These are phyloP conservation scores for Imbricaverruca yamaguchii DNA, from an alignment of 2,888 invertebrate genomes.

Conservation along the genomic window DNA sequence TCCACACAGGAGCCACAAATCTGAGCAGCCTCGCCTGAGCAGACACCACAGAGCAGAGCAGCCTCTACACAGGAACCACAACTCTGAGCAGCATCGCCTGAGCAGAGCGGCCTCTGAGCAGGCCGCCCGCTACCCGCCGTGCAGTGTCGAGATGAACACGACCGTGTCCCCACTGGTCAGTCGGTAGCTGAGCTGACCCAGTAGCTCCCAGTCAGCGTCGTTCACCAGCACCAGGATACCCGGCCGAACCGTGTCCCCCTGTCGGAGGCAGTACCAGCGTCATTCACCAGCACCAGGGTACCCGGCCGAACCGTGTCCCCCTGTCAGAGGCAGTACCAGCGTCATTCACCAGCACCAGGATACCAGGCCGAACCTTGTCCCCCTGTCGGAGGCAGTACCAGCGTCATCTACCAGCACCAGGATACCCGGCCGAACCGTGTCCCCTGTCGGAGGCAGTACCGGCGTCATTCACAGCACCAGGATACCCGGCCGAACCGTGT, in stretches of 20 bases:
- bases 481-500: constrained; percentile 67
- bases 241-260: constrained; percentile 50
- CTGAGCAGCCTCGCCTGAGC: no score
- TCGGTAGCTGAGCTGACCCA: constrained; percentile 47
- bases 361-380: constrained; percentile 62
- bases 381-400: constrained; percentile 12
- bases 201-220: constrained; percentile 91
- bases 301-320: no score
- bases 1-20: no score
- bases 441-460: constrained; percentile 40
- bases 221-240: constrained; percentile 91
- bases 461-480: constrained; percentile 87
- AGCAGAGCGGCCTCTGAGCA: no score
- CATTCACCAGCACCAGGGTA: no score
- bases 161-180: constrained; percentile 43
- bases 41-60: no score
- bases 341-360: constrained; percentile 88
- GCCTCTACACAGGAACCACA: no score
- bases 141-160: constrained; percentile 48
- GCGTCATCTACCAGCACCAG: no score
- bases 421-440: no score
- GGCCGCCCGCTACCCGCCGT: constrained; percentile 43
- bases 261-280: background rate
- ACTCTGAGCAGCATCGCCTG: no score
- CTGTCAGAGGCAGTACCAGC: constrained; percentile 46